A percentile compares a stretch with the other conserved stretches of the same genome.
Conservation (phyloP, 2,888 invertebrate species). For the Achlya flavicornis region DNA sequence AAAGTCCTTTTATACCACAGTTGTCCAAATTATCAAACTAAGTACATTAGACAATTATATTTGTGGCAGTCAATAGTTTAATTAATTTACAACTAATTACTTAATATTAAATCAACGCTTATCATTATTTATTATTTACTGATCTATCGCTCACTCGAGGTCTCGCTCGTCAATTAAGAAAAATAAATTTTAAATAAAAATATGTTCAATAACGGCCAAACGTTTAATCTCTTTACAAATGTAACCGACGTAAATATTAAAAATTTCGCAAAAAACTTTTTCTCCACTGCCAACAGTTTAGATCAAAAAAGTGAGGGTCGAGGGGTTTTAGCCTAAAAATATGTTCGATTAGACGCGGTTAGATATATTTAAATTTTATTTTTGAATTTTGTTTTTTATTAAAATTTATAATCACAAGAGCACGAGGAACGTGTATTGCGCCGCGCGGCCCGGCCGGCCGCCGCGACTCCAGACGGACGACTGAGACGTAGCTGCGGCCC, state of each 20-base stretch:
- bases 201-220: constrained; percentile 80
- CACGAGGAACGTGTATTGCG: constrained; percentile 83
- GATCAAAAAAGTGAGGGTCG: constrained; percentile 72
- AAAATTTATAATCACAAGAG: constrained; percentile 83
- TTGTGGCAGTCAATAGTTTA: constrained; percentile 60
- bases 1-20: constrained; percentile 54
- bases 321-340: constrained; percentile 77
- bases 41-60: constrained; percentile 39
- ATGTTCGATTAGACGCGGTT: constrained; percentile 77
- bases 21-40: constrained; percentile 29
- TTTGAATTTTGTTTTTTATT: constrained; percentile 66
- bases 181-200: constrained; percentile 76
- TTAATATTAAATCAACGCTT: constrained; percentile 74
- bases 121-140: constrained; percentile 50
- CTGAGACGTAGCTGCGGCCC: constrained; percentile 72
- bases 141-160: constrained; percentile 66
- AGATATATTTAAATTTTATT: constrained; percentile 46
- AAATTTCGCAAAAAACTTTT: constrained; percentile 79
- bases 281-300: constrained; percentile 70
- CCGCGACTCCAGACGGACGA: constrained; percentile 84
- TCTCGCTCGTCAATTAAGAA: constrained; percentile 61
- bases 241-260: constrained; percentile 82
- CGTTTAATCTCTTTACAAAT: constrained; percentile 77
- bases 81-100: constrained; percentile 44
- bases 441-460: constrained; percentile 83